Evolutionary conservation across 2,797 vertebrate species (phyloP), one percentile per base, ranked within the genome.

Genomic region (Acanthis flammea): DNA sequence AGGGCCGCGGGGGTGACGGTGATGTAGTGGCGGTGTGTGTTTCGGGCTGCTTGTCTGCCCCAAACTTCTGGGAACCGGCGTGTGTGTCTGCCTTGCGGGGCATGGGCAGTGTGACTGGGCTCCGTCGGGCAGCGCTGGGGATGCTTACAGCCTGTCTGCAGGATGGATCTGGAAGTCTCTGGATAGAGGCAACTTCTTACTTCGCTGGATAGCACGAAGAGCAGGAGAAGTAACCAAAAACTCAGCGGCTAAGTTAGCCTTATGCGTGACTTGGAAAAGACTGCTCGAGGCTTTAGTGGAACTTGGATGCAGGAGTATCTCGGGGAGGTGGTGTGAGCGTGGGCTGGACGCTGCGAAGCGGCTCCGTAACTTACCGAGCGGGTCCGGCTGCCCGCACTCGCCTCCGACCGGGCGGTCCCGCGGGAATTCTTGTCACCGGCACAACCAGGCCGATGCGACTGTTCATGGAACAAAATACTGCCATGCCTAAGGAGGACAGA

Each of bases 131-230:
- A 17, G 28, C 45, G 0, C 30, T 14, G 11, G 57, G n/a, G 45
- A 21, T 83, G 81, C 73, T 33, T 10, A 0, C 1, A 7, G 63
- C 39, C 1, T 17, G 1, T 19, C 41, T 37, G 66, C 6, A 58
- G n/a, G 72, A 86, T 47, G 76, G n/a, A 24, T 90, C 92, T 94
- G 92, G 95, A 94, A 93, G n/a, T 5, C 76, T 88, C 92, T 83
- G 92, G 88, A 61, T 82, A 50, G 17, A 58, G 28, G 54, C 45
- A 73, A 33, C 45, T 83, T 90, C 51, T 71, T 55, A 7, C 22
- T 68, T 72, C 6, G 79, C 45, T 53, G 81, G 50, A 1, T 33
- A n/a, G 47, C 60, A 31, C 37, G 31, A 85, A 60, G 70, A 62
- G 47, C 51, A 3, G 33, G 37, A 57, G 48, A 33, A 24, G 19